phyloP scores from a whole-genome alignment of 2,797 vertebrate genomes.

The Vultur gryphus region DNA sequence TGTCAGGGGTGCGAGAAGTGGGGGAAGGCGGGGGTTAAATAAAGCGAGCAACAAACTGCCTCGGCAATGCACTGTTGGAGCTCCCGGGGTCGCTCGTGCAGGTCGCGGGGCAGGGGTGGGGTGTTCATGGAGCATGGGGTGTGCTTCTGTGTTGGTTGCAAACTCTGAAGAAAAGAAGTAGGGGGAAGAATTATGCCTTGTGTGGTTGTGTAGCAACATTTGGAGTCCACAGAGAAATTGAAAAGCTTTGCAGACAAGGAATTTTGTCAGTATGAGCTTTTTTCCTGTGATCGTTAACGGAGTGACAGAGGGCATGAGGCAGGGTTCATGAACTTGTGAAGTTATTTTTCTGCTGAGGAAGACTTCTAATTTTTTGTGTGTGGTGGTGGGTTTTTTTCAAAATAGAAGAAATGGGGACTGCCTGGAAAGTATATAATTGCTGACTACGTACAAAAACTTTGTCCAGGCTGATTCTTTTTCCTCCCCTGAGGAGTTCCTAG shows the following conservation, averaged over 20 bases:
- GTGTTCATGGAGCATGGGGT: fast-evolving
- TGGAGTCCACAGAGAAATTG: not conserved
- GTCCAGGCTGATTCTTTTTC: not conserved
- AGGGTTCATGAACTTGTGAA: not conserved
- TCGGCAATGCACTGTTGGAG: too few relatives aligned
- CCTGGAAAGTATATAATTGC: not conserved
- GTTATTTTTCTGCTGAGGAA: not conserved
- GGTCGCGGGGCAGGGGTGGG: not conserved
- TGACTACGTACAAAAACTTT: not conserved
- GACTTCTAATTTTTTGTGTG: fast-evolving
- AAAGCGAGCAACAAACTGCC: fast-evolving
- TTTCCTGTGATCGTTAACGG: fast-evolving
- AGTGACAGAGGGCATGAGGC: not conserved
- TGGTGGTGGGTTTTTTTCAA: not conserved
- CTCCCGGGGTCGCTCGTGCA: too few relatives aligned
- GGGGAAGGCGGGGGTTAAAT: too few relatives aligned
- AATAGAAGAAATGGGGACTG: not conserved
- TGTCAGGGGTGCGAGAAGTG: too few relatives aligned
- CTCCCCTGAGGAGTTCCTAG: not conserved
- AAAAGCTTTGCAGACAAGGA: not conserved
- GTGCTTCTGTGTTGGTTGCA: fast-evolving
- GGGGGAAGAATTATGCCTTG: too few relatives aligned
- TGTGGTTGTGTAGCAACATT: fast-evolving
- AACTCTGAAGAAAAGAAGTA: fast-evolving
- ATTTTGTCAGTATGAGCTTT: not conserved